Percentiles rank a stretch among this genome's conserved stretches.
Conservation (phyloP, 2,888 invertebrate species). For the Seladonia tumulorum region DNA sequence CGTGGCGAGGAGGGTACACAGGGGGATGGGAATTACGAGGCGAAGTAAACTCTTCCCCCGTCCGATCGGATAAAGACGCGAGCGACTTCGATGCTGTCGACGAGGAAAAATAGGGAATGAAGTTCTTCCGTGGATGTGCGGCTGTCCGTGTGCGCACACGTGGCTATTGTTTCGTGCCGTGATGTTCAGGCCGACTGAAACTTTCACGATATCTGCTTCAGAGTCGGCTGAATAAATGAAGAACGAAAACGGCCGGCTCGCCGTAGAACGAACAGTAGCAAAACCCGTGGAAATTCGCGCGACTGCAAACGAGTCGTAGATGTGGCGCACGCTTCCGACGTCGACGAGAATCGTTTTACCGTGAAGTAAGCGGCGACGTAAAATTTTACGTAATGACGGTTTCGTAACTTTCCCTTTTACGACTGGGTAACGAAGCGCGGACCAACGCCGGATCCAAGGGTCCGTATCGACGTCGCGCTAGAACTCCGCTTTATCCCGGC, state of each 20-base stretch:
- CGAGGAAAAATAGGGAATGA: conserved; percentile 73
- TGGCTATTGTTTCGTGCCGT: conserved; percentile 37
- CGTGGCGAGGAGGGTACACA: not conserved
- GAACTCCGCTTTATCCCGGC: conserved; percentile 19
- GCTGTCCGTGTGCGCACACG: not conserved
- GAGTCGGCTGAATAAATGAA: conserved; percentile 51
- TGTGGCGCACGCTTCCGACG: conserved; percentile 15
- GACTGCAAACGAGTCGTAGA: conserved; percentile 16
- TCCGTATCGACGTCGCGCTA: not conserved
- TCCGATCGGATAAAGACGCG: conserved; percentile 77
- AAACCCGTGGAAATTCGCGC: not conserved
- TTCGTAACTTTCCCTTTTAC: not conserved
- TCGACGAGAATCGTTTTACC: conserved; percentile 32
- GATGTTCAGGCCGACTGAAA: conserved; percentile 34
- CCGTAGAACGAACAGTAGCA: not conserved
- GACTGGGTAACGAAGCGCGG: conserved; percentile 44
- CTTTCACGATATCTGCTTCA: conserved; percentile 45
- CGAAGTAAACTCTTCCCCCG: conserved; percentile 66
- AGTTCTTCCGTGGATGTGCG: conserved; percentile 36
- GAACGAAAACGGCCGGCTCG: conserved; percentile 12
- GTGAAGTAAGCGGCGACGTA: conserved; percentile 38
- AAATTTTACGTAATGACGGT: conserved; percentile 44
- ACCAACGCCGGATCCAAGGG: not conserved
- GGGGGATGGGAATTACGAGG: conserved; percentile 49
- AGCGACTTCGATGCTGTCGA: conserved; percentile 72